Percentiles rank a stretch among this genome's conserved stretches.
Conservation (phyloP, 1,140 invertebrate species). For the Melipona quadrifasciata region DNA sequence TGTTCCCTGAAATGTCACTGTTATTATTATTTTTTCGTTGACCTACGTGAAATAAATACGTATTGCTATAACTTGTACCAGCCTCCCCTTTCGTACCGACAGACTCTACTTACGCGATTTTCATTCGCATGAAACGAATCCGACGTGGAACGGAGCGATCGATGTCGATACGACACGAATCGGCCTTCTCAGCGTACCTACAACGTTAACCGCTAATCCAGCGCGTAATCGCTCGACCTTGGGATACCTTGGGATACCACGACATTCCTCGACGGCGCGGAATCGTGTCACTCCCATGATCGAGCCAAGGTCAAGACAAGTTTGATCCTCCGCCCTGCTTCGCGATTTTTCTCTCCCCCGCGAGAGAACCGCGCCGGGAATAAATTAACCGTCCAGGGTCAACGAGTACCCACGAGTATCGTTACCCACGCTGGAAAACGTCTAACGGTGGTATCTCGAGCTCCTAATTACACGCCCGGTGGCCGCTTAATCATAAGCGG, state of each 20-base stretch:
- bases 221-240: slow-evolving; percentile 30
- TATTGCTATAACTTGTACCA: too few species aligned
- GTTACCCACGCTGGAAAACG: slow-evolving; percentile 34
- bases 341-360: neutral
- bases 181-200: neutral
- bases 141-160: too few species aligned
- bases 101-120: too few species aligned
- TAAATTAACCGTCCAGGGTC: slow-evolving; percentile 45
- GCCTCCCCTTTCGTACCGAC: too few species aligned
- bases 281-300: slow-evolving; percentile 53
- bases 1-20: too few species aligned
- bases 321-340: slow-evolving; percentile 15
- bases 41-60: too few species aligned
- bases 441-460: slow-evolving; percentile 15
- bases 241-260: slow-evolving; percentile 55
- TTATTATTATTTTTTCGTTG: too few species aligned
- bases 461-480: slow-evolving; percentile 8
- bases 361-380: neutral
- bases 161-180: neutral
- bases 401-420: slow-evolving; percentile 13
- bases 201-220: neutral
- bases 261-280: slow-evolving; percentile 16
- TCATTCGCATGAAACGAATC: too few species aligned
- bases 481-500: slow-evolving; percentile 14
- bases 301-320: slow-evolving; percentile 42